Evolutionary conservation across 2,888 invertebrate genomes (phyloP), one percentile per base, ranked within the genome.

Genomic region (Fragum whitleyi): DNA sequence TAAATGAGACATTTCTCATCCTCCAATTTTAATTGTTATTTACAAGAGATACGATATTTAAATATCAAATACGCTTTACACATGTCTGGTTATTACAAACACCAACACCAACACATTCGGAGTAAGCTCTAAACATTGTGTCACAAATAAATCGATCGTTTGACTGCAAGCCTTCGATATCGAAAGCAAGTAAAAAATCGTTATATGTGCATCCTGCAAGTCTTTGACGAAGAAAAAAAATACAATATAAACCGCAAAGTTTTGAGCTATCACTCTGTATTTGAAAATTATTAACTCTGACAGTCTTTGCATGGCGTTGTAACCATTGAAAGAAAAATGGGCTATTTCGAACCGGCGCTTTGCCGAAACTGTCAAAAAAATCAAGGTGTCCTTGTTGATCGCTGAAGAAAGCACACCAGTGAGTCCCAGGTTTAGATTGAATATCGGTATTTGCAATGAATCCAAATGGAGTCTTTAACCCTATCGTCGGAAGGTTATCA

Each of bases 311-410:
- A 23, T 70, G 59, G 3, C 0, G 53, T 2, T 69, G 21, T 70
- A 74, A 53, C 79, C 78, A 79, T 2, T 39, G 51, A 9, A 57
- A 47, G 32, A 72, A 77, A 72, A 55, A 67, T 1, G n/a, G 26
- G n/a, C 74, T 79, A 55, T 79, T 74, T 42, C 32, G 29, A 21
- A 2, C 21, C 1, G 75, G 72, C n/a, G 28, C 19, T 42, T 59
- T 39, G n/a, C 76, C 80, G 19, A 72, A 80, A n/a, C 42, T 76
- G 23, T 73, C 76, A 42, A 77, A 77, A 74, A 77, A 80, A 9
- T 77, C 77, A 7, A 77, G 1, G 21, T 55, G 53, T 51, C 69
- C 69, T 26, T 16, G n/a, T 0, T 5, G 39, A 67, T 72, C 53
- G 28, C 51, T 32, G 29, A 42, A 77, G 51, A 80, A 74, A 21